Conservation (phyloP, 2,113 vertebrate species). For the Turnix velox region DNA sequence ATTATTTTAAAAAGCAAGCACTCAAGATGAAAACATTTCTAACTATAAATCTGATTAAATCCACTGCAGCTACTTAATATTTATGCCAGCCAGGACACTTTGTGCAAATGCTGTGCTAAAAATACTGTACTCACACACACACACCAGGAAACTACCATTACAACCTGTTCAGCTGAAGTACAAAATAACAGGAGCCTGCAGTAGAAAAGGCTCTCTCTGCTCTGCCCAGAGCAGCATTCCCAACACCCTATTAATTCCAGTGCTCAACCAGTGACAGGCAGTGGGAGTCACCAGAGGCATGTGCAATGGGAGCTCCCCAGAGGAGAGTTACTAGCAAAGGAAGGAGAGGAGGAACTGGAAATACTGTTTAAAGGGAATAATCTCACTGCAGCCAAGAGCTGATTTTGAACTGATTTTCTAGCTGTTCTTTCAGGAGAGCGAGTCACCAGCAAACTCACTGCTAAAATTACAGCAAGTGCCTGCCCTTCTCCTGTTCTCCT, state of each 20-base stretch:
- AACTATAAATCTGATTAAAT: background rate
- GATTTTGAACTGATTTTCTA: background rate
- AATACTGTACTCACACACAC: background rate
- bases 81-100: constrained; percentile 11
- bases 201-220: background rate
- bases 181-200: background rate
- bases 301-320: background rate
- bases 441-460: background rate
- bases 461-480: background rate
- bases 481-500: background rate
- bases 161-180: background rate
- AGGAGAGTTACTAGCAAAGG: background rate
- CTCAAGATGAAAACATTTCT: background rate
- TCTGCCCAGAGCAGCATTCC: background rate
- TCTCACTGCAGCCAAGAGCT: background rate
- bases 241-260: background rate
- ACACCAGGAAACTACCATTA: background rate
- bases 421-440: background rate
- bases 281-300: background rate
- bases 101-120: constrained; percentile 26
- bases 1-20: background rate
- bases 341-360: background rate
- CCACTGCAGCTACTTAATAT: background rate
- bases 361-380: background rate
- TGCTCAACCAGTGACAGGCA: background rate